A percentile compares a stretch with the other conserved stretches of the same genome.
phyloP scores from a whole-genome alignment of 2,113 vertebrate species.

The Nicator chloris region DNA sequence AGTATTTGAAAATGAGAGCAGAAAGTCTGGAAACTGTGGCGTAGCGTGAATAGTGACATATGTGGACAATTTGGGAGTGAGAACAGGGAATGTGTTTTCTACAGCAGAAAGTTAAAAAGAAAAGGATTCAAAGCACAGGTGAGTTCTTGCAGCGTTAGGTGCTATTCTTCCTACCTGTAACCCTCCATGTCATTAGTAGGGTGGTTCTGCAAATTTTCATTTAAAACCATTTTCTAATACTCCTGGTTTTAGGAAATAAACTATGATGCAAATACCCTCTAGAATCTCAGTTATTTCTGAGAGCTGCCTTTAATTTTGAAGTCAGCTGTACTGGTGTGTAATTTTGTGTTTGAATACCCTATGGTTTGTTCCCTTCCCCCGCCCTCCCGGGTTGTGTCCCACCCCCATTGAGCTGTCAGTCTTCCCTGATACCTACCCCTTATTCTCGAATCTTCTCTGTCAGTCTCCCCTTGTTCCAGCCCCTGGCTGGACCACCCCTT shows the following conservation, averaged over 20 bases:
- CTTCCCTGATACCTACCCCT: too few species aligned
- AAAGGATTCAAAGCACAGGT: neutral
- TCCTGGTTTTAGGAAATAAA: neutral
- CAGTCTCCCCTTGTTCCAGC: too few species aligned
- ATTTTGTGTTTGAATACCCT: too few species aligned
- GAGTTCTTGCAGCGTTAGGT: neutral
- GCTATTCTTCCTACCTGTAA: neutral
- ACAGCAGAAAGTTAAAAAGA: neutral
- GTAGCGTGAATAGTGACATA: rapidly evolving
- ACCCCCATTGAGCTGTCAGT: too few species aligned
- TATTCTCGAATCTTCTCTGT: too few species aligned
- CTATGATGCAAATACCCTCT: neutral
- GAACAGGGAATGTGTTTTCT: neutral
- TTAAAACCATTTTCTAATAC: neutral
- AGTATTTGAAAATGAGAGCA: neutral
- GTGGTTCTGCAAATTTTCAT: neutral
- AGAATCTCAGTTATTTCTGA: neutral
- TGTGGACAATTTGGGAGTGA: neutral
- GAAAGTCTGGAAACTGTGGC: neutral
- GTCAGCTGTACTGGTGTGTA: too few species aligned
- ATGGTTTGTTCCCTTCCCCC: too few species aligned
- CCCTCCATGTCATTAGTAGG: neutral
- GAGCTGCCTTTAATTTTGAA: neutral
- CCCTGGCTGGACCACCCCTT: too few species aligned
- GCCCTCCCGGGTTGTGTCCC: too few species aligned